phyloP scores from a whole-genome alignment of 2,113 vertebrate species.

The Megaleporinus macrocephalus region DNA sequence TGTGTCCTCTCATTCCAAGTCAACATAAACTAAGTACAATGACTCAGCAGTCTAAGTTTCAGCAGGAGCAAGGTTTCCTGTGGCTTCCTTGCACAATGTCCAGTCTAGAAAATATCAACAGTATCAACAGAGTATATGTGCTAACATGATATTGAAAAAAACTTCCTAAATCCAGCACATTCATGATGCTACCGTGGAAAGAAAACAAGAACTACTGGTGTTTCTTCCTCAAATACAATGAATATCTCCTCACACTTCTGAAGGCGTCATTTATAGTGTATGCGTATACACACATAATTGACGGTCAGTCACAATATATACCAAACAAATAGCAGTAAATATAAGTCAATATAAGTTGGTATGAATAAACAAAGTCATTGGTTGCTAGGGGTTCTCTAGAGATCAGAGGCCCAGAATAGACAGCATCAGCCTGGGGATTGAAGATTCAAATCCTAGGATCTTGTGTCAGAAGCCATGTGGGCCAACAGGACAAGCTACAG shows the following conservation, averaged over 20 bases:
- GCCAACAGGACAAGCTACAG: constrained; percentile 38
- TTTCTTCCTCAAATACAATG: background rate
- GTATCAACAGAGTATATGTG: background rate
- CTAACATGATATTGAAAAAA: constrained; percentile 26
- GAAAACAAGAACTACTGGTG: constrained; percentile 26
- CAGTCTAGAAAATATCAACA: constrained; percentile 39
- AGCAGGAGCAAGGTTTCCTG: constrained; percentile 51
- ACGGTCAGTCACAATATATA: constrained; percentile 60
- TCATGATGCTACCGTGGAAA: constrained; percentile 4
- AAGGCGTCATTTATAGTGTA: background rate
- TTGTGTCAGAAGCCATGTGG: constrained; percentile 65
- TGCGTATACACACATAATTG: background rate
- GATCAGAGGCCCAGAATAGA: constrained; percentile 75
- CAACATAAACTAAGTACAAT: background rate
- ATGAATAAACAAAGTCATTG: constrained; percentile 73
- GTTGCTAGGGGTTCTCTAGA: constrained; percentile 74
- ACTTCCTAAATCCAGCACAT: constrained; percentile 7
- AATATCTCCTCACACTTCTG: background rate
- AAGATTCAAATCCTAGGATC: constrained; percentile 76
- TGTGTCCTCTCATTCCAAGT: constrained; percentile 13
- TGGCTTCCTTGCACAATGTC: constrained; percentile 47
- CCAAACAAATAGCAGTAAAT: constrained; percentile 58
- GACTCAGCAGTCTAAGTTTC: constrained; percentile 18
- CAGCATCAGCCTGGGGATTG: constrained; percentile 66
- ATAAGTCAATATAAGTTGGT: constrained; percentile 54